These are phyloP conservation scores for Caerostris darwini DNA, from an alignment of 1,140 invertebrate genomes.

Conservation along the genomic window DNA sequence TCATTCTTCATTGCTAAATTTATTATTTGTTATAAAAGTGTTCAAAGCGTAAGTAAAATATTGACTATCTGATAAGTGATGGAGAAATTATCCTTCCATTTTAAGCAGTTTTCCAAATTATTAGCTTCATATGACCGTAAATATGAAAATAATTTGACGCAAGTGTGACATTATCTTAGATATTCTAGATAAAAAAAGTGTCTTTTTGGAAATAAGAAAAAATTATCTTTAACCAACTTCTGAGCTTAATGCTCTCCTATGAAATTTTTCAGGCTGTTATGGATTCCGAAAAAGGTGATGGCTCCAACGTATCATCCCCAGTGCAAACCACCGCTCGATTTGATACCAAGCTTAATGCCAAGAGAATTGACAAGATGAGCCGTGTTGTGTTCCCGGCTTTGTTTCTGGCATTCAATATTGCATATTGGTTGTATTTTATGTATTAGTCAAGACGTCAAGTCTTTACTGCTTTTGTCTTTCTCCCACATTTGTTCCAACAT, in stretches of 20 bases:
- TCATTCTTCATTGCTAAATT: background rate
- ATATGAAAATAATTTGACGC: background rate
- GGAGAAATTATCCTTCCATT: background rate
- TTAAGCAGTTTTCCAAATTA: constrained; percentile 1
- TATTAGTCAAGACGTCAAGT: constrained; percentile 34
- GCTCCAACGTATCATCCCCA: constrained; percentile 31
- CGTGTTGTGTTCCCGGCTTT: constrained; percentile 79
- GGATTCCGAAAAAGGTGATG: constrained; percentile 62
- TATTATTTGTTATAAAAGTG: background rate
- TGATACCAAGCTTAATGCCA: constrained; percentile 68
- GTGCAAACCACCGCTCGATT: constrained; percentile 73
- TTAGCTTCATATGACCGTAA: constrained; percentile 12
- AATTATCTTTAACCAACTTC: background rate
- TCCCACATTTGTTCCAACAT: background rate
- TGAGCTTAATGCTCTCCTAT: background rate
- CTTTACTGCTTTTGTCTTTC: background rate
- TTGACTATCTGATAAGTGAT: constrained; percentile 11
- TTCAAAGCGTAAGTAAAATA: background rate
- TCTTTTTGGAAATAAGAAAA: background rate
- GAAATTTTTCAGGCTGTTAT: constrained; percentile 53
- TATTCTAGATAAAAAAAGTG: background rate
- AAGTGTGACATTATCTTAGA: background rate
- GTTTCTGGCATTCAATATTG: constrained; percentile 80
- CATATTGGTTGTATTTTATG: constrained; percentile 79
- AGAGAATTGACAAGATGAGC: constrained; percentile 78